Evolutionary conservation across 1,140 invertebrate genomes (phyloP), one percentile per base, ranked within the genome.

Genomic region (Panonychus citri): DNA sequence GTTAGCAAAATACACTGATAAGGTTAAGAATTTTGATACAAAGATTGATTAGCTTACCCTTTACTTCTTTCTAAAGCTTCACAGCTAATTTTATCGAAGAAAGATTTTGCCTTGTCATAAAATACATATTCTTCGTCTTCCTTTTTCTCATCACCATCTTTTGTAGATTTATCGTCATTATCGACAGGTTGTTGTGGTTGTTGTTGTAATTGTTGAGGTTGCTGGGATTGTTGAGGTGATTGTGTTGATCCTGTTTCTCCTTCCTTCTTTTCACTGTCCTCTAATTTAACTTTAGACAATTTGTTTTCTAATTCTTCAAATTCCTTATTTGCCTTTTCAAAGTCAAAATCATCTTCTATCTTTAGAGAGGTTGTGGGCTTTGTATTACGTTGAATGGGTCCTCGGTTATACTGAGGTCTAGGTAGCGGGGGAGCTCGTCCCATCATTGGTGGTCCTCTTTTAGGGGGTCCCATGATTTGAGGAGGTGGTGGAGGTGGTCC

Each of bases 71-170:
- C 90, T 39, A 90, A 81, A 61, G 94, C 85, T 70, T 99, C 93
- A 72, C 93, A 97, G 61, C 88, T 94, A 63, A 99, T 98, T 64
- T 85, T 91, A 71, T 99, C 94, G 72, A 97, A 99, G 78, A 99
- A 99, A 50, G 90, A 96, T 70, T 93, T 94, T 58, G 78, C 78
- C 73, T 93, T 95, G 69, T 97, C 85, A 69, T 98, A 98, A 68
- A 74, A 85, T 50, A 74, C 69, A 17, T 62, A 62, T 17, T 64
- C 65, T 19, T 68, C 66, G 21, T 70, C 69, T 26, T 65, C 66
- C 61, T 60, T 63, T 67, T 59, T 53, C 42, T 46, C 42, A 24
- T 63, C 64, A 60, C 78, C 80, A 7, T 34, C 30, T 34, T 34
- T 34, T 7, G 30, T 12, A 21, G 62, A 64, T 27, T 76, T 73